phyloP scores from a whole-genome alignment of 2,113 vertebrate species.

The Crypturellus undulatus region DNA sequence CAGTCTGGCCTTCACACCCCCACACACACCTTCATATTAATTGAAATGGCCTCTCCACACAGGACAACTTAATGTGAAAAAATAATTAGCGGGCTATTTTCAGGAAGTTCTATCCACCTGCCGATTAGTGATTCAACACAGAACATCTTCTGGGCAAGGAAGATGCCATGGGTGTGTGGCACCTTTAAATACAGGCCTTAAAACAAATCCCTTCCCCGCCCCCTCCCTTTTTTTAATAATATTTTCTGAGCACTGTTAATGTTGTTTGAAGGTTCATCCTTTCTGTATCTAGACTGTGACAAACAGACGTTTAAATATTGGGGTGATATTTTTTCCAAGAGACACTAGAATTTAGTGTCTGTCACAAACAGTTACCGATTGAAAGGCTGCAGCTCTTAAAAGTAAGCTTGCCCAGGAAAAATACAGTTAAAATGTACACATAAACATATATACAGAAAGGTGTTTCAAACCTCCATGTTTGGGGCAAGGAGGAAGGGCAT shows the following conservation, averaged over 20 bases:
- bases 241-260: not conserved
- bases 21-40: not conserved
- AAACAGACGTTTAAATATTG: not conserved
- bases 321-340: not conserved
- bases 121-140: conserved; percentile 7
- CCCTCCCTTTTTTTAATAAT: not conserved
- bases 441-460: not conserved
- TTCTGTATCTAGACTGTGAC: not conserved
- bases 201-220: not conserved
- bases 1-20: conserved; percentile 50
- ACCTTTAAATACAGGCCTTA: not conserved
- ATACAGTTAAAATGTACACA: not conserved
- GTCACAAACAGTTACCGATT: not conserved
- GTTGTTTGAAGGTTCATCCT: not conserved
- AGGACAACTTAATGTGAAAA: conserved; percentile 47
- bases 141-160: not conserved
- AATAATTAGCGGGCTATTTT: conserved; percentile 57
- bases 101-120: conserved; percentile 56
- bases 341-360: not conserved
- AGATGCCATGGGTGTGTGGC: not conserved
- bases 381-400: not conserved
- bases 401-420: not conserved
- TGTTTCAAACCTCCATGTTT: not conserved
- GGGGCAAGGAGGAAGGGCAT: not conserved
- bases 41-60: conserved; percentile 54